Percentiles rank a stretch among this genome's conserved stretches.
phyloP scores from a whole-genome alignment of 2,797 vertebrate species.

The Rallus crepitans region DNA sequence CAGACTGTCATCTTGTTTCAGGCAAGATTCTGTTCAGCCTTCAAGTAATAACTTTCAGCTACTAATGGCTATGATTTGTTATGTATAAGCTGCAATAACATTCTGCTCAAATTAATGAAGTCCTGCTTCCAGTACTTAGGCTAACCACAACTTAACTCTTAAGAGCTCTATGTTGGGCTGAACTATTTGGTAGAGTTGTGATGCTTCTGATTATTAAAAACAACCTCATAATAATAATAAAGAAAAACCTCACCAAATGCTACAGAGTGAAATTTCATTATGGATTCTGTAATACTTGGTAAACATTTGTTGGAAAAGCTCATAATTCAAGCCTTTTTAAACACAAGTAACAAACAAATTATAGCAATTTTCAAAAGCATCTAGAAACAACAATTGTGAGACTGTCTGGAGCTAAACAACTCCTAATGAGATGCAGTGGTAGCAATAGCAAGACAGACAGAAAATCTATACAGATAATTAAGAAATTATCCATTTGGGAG shows the following conservation, averaged over 20 bases:
- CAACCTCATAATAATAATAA: neutral
- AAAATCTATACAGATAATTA: slow-evolving; percentile 74
- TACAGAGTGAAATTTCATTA: slow-evolving; percentile 39
- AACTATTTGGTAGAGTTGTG: neutral
- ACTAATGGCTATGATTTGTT: slow-evolving; percentile 9
- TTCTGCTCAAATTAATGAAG: slow-evolving; percentile 6
- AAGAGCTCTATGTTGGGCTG: neutral
- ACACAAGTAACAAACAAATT: slow-evolving; percentile 68
- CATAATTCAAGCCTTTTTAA: slow-evolving; percentile 54
- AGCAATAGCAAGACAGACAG: slow-evolving; percentile 57
- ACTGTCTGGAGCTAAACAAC: slow-evolving; percentile 56
- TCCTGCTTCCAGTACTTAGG: slow-evolving; percentile 4
- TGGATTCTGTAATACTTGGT: slow-evolving; percentile 34
- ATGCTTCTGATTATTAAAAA: neutral
- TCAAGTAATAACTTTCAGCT: neutral
- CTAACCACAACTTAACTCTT: neutral
- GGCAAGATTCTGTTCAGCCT: neutral
- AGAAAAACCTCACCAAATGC: neutral
- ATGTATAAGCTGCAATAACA: slow-evolving; percentile 1
- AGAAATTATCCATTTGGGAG: slow-evolving; percentile 66
- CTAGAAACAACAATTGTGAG: slow-evolving; percentile 57
- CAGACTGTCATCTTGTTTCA: neutral
- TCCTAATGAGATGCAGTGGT: slow-evolving; percentile 63
- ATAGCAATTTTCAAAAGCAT: slow-evolving; percentile 68
- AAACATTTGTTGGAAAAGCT: slow-evolving; percentile 57